Base-by-base conservation (phyloP, 2,113 vertebrate genomes). In the Uria lomvia region DNA sequence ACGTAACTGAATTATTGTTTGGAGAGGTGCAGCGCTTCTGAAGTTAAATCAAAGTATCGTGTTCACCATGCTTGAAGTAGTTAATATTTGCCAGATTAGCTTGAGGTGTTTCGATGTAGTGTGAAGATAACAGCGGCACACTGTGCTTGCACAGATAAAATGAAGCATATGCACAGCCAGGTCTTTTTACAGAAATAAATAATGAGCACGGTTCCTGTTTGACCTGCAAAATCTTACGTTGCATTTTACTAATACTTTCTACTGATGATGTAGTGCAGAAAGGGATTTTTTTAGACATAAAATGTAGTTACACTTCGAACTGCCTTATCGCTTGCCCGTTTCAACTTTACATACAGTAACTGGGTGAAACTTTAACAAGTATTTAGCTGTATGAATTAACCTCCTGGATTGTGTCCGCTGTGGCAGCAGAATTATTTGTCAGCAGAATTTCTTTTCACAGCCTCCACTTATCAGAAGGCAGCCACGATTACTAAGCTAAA, bases 361-460 rank as follows among this genome's bases (percentile, higher is more conserved):
- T 12, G 29, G 40, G n/a, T 90, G 79, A 83, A 93, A 82, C 52
- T 87, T 75, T 45, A 60, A 5, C 52, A 76, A 50, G 56, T 42
- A 8, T 40, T 59, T 24, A 40, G 74, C 15, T 72, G 38, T 24
- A 29, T 43, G 78, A 83, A 67, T 90, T 87, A 59, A 14, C 38
- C 42, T 50, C 9, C 1, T 7, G 62, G 86, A 29, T 66, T 68
- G 4, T 73, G 38, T 70, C 80, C 2, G 2, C 65, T 42, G 72
- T 91, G 73, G 34, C 59, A 87, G 77, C n/a, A 42, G 59, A 77
- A 20, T 56, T 81, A 71, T 92, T 95, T 66, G 91, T 92, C 94
- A 90, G 93, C 93, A 86, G 42, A 90, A 92, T 90, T 92, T 92
- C 24, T 75, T 94, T 76, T 58, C 73, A 19, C 86, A 92, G 71